These are phyloP conservation scores for Oncorhynchus clarkii DNA, from an alignment of 2,113 vertebrate genomes.

Conservation along the genomic window DNA sequence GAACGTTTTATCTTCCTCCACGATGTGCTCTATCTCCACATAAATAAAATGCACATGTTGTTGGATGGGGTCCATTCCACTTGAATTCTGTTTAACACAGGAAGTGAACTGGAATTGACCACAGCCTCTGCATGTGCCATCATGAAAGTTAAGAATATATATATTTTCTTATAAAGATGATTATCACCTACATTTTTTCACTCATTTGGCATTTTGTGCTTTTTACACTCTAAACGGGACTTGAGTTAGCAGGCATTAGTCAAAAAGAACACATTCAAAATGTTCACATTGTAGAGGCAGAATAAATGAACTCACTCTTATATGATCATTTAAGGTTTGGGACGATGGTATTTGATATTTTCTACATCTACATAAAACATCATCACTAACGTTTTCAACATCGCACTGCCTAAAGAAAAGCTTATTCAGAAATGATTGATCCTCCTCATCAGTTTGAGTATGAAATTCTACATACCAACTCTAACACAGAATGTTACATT, in stretches of 20 bases:
- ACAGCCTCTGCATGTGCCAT: neutral
- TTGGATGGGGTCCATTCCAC: too few relatives aligned
- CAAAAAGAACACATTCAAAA: neutral
- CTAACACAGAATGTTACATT: slow-evolving; percentile 24
- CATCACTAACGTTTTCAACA: slow-evolving; percentile 2
- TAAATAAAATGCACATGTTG: neutral
- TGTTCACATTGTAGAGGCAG: neutral
- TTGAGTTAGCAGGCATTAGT: neutral
- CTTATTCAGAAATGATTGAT: neutral
- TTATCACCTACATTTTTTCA: neutral
- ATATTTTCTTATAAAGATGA: neutral
- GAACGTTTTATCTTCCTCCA: slow-evolving; percentile 5
- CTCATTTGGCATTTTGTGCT: slow-evolving; percentile 2
- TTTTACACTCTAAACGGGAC: too few relatives aligned
- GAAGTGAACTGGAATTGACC: too few relatives aligned
- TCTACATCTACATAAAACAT: neutral
- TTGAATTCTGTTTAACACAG: neutral
- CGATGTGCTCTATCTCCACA: neutral
- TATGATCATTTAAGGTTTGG: neutral
- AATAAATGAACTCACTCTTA: neutral
- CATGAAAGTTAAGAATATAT: slow-evolving; percentile 2
- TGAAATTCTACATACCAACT: too few relatives aligned
- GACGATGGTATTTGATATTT: neutral
- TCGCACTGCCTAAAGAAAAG: slow-evolving; percentile 21
- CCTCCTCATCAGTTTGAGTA: too few relatives aligned